These are phyloP conservation scores for Oncorhynchus kisutch DNA, from an alignment of 2,113 vertebrate species.

Conservation along the genomic window DNA sequence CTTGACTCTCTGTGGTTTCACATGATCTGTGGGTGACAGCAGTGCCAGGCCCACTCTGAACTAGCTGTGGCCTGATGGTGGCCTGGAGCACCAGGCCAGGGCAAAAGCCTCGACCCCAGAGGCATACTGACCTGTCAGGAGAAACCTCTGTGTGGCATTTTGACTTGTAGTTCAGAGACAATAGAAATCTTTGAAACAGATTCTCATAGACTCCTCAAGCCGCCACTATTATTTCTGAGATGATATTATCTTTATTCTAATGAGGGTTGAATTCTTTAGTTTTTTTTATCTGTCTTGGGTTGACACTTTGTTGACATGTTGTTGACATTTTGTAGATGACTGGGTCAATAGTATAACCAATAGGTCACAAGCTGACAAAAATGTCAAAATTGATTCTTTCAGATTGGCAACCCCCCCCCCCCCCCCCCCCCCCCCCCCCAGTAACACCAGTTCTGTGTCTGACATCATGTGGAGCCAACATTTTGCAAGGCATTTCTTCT, in stretches of 20 bases:
- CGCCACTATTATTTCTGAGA: conserved; percentile 8
- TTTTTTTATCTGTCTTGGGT: conserved; percentile 72
- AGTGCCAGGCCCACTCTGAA: conserved; percentile 70
- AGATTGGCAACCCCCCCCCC: too few relatives aligned
- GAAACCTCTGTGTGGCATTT: conserved; percentile 70
- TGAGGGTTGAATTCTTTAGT: conserved; percentile 68
- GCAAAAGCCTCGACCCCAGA: conserved; percentile 75
- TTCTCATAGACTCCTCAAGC: conserved; percentile 60
- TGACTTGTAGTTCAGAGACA: conserved; percentile 69
- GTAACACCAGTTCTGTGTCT: too few relatives aligned
- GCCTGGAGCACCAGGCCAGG: conserved; percentile 59
- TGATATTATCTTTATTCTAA: conserved; percentile 70
- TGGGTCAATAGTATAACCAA: conserved; percentile 68
- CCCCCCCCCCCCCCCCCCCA: too few relatives aligned
- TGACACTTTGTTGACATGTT: conserved; percentile 14
- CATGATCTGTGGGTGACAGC: conserved; percentile 74
- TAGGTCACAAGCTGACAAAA: conserved; percentile 75
- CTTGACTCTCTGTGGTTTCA: conserved; percentile 64
- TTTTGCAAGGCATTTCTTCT: too few relatives aligned
- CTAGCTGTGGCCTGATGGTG: conserved; percentile 52
- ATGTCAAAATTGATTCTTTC: conserved; percentile 71
- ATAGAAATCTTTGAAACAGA: conserved; percentile 67
- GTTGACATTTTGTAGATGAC: conserved; percentile 73
- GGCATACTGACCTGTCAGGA: conserved; percentile 71
- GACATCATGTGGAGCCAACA: too few relatives aligned